A percentile compares a stretch with the other conserved stretches of the same genome.
phyloP scores from a whole-genome alignment of 2,888 invertebrate genomes.

The Lycaena phlaeas region DNA sequence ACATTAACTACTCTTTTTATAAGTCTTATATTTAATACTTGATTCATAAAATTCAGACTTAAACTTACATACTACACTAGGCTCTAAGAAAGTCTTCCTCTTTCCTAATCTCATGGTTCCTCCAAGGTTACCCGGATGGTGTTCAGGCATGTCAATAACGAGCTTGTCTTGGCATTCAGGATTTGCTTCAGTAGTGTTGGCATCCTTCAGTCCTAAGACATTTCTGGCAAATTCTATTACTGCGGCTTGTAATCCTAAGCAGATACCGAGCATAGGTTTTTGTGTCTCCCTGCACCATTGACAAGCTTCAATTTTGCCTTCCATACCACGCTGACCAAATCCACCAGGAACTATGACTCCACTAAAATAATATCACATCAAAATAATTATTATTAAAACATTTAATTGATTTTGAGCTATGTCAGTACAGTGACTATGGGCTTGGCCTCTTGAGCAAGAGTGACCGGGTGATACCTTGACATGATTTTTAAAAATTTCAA shows the following conservation, averaged over 20 bases:
- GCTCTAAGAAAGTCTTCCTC: constrained; percentile 86
- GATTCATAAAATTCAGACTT: constrained; percentile 1
- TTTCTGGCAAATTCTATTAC: constrained; percentile 96
- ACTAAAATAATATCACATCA: constrained; percentile 54
- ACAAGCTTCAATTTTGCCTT: constrained; percentile 95
- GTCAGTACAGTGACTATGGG: too few species aligned
- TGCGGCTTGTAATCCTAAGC: constrained; percentile 97
- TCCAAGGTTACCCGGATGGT: constrained; percentile 92
- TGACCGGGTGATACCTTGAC: too few species aligned
- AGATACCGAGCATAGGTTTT: constrained; percentile 95
- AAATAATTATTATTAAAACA: too few species aligned
- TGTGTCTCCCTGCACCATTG: constrained; percentile 93
- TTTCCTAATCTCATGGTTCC: constrained; percentile 99
- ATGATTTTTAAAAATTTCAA: too few species aligned
- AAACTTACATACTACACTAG: constrained; percentile 75
- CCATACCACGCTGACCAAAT: constrained; percentile 95
- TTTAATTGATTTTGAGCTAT: too few species aligned
- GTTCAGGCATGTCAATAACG: constrained; percentile 99
- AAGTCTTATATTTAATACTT: too few species aligned
- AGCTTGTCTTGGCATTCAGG: constrained; percentile 82
- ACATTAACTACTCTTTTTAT: too few species aligned
- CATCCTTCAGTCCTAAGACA: constrained; percentile 81
- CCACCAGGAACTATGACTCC: constrained; percentile 98
- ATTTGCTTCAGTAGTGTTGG: constrained; percentile 90
- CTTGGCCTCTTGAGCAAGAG: too few species aligned